Evolutionary conservation across 2,797 vertebrate genomes (phyloP).

Genomic region (Muscicapa comitata): DNA sequence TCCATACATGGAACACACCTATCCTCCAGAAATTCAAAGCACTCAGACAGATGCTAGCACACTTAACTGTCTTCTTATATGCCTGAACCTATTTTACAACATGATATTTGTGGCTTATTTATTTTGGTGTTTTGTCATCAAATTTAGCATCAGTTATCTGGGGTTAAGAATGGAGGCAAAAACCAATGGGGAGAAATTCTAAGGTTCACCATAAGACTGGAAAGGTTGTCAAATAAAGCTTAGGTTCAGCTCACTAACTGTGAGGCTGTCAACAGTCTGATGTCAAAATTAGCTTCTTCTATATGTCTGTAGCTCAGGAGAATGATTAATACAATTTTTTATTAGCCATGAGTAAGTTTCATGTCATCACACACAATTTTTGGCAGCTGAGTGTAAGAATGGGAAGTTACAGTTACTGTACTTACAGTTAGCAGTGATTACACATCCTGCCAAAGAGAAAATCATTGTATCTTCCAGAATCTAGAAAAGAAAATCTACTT

Average conservation of each 20-base stretch:
- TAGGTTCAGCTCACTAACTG: slow-evolving; percentile 30
- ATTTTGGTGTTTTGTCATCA: neutral
- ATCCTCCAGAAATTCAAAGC: neutral
- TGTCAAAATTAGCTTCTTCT: slow-evolving; percentile 11
- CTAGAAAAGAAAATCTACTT: slow-evolving; percentile 77
- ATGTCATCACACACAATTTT: neutral
- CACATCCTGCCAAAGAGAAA: slow-evolving; percentile 89
- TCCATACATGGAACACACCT: neutral
- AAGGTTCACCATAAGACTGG: neutral
- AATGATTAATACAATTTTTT: neutral
- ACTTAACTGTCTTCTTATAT: neutral
- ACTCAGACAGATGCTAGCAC: neutral
- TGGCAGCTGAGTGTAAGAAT: neutral
- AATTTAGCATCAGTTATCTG: neutral
- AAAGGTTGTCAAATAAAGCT: slow-evolving; percentile 21
- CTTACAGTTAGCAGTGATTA: slow-evolving; percentile 94
- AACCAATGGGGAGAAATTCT: slow-evolving; percentile 2
- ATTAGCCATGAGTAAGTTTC: neutral
- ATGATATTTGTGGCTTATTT: neutral
- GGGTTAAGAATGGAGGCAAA: neutral
- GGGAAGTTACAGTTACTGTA: slow-evolving; percentile 38
- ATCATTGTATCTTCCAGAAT: slow-evolving; percentile 96
- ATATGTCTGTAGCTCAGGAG: neutral
- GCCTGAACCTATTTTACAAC: neutral
- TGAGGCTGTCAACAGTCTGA: neutral